These are phyloP conservation scores for Heliothis subflexa DNA, from an alignment of 1,140 invertebrate genomes.

Conservation along the genomic window DNA sequence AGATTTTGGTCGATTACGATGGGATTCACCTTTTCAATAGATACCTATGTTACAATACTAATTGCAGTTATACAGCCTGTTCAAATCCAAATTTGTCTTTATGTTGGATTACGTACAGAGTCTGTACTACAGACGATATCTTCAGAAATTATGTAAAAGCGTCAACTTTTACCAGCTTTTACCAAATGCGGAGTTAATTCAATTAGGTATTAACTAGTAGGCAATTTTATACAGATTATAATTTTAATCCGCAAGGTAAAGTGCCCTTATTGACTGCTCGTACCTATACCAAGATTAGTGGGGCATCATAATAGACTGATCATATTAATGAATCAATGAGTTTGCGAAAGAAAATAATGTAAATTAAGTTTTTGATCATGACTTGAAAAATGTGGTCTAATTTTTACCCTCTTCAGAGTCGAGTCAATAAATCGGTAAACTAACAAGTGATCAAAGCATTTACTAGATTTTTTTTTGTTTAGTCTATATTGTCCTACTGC, in stretches of 20 bases:
- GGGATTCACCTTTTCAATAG: too few relatives aligned
- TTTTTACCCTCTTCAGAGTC: too few relatives aligned
- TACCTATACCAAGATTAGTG: neutral
- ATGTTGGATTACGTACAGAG: neutral
- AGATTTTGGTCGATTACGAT: too few relatives aligned
- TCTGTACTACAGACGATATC: neutral
- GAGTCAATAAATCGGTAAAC: too few relatives aligned
- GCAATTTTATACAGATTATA: neutral
- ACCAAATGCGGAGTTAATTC: neutral
- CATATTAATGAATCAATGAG: too few relatives aligned
- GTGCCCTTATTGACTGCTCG: neutral
- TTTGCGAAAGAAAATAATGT: too few relatives aligned
- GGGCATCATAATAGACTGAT: too few relatives aligned
- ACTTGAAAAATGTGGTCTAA: too few relatives aligned
- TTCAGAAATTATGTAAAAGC: neutral
- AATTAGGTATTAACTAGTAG: neutral
- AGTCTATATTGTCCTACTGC: too few relatives aligned
- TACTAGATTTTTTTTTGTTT: too few relatives aligned
- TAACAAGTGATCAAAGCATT: too few relatives aligned
- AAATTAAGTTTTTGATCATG: too few relatives aligned
- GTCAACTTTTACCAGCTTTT: conserved; percentile 1
- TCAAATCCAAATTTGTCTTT: neutral
- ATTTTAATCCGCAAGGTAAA: neutral
- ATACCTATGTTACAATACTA: neutral
- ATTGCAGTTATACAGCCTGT: neutral